Conservation (phyloP, 2,797 vertebrate species). For the Moxostoma hubbsi region DNA sequence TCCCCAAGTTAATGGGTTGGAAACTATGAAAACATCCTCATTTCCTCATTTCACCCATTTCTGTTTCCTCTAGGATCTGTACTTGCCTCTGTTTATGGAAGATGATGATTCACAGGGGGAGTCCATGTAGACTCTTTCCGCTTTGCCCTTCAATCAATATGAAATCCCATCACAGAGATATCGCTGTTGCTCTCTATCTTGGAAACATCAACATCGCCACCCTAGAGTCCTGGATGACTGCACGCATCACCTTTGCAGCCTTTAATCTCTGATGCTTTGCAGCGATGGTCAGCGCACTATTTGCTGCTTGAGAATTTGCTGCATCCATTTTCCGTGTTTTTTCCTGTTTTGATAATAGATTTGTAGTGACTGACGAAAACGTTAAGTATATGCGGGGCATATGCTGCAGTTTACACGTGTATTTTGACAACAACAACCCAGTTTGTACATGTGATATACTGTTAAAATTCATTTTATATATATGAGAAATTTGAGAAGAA, state of each 20-base stretch:
- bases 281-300: constrained; percentile 64
- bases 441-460: constrained; percentile 46
- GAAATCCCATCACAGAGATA: constrained; percentile 48
- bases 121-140: constrained; percentile 86
- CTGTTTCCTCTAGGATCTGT: constrained; percentile 86
- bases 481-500: constrained; percentile 12
- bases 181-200: constrained; percentile 58
- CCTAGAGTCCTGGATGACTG: constrained; percentile 68
- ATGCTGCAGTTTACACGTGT: constrained; percentile 41
- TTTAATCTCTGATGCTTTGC: constrained; percentile 57
- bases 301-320: constrained; percentile 77
- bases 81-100: constrained; percentile 96
- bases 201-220: constrained; percentile 62
- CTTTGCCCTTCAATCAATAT: constrained; percentile 30
- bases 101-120: constrained; percentile 96
- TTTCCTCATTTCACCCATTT: constrained; percentile 20
- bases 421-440: constrained; percentile 9
- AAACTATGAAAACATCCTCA: not conserved
- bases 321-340: constrained; percentile 44
- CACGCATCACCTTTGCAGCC: constrained; percentile 37
- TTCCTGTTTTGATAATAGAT: constrained; percentile 43
- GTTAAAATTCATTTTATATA: constrained; percentile 25
- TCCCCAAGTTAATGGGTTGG: too few species aligned
- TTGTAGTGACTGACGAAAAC: constrained; percentile 33
- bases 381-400: constrained; percentile 59